Evolutionary conservation across 2,797 vertebrate genomes (phyloP), one percentile per base, ranked within the genome.

Genomic region (Dallia pectoralis): DNA sequence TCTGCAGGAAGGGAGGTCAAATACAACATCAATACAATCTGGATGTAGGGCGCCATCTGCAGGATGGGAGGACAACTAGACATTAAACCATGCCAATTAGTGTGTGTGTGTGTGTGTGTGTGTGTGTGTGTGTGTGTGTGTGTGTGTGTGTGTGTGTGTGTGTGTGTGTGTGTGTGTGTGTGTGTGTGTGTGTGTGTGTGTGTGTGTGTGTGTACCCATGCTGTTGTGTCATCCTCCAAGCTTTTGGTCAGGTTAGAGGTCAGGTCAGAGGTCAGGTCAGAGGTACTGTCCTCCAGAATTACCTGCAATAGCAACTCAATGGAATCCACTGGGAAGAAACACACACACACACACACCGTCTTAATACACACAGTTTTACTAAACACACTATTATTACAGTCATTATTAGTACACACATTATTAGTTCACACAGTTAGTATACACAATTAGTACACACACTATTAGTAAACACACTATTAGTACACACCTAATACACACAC

Each of bases 221-320:
- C 65, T n/a, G 74, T 2, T 0, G 77, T 74, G 29, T 89, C 89
- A 44, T 91, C 85, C 79, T 90, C 87, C 67, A 88, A 40, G 51
- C 80, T 71, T 2, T 71, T 22, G 49, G 6, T 53, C 19, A 9
- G 49, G 49, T 53, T 70, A 70, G 74, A 53, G 0, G 75, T 47
- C 59, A 72, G 7, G 33, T 36, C 56, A 0, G 85, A 40, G 49
- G 6, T 53, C 19, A 9, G 49, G 49, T 53, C 70, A 70, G 75
- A 53, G 0, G 75, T 47, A 68, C 79, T 78, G 2, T 87, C 87
- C 44, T 92, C 91, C 12, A 93, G 79, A 27, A 90, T 59, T 1
- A 94, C 87, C 84, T 93, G 93, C 76, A 94, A 81, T 76, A 93
- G 88, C 77, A 94, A 78, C 84, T 93, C 83, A 47, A 94, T 72